Percentiles rank a stretch among this genome's conserved stretches.
Conservation (phyloP, 1,140 invertebrate species). For the Scaptomyza montana region DNA sequence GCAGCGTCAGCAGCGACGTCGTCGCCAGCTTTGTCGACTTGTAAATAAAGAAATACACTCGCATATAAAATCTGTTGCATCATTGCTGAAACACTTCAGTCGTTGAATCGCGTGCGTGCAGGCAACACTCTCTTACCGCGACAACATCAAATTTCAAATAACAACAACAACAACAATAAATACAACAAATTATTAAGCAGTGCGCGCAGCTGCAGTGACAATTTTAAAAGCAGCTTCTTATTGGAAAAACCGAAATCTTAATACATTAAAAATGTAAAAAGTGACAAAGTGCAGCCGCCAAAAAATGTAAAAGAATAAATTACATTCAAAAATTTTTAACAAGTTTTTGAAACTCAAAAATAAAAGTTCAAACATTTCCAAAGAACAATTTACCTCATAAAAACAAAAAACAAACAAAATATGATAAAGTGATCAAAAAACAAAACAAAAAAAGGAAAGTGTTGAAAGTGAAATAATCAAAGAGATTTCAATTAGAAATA, state of each 20-base stretch:
- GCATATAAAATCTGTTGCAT: constrained; percentile 84
- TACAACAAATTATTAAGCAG: constrained; percentile 11
- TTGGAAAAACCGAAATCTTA: constrained; percentile 20
- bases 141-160: constrained; percentile 36
- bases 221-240: constrained; percentile 43
- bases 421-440: constrained; percentile 27
- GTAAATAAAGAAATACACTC: constrained; percentile 71
- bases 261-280: not conserved
- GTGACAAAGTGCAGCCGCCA: not conserved
- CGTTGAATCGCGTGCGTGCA: constrained; percentile 75
- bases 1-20: constrained; percentile 6
- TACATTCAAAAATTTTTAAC: not conserved
- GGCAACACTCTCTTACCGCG: constrained; percentile 41
- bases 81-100: constrained; percentile 84
- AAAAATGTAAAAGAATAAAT: constrained; percentile 1
- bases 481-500: not conserved
- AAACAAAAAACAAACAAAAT: constrained; percentile 13
- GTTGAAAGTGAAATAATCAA: constrained; percentile 4
- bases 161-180: constrained; percentile 22
- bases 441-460: not conserved
- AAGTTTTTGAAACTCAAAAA: constrained; percentile 8
- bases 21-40: constrained; percentile 48
- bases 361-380: constrained; percentile 31
- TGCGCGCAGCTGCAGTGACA: constrained; percentile 66
- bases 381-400: constrained; percentile 48